Conservation (phyloP, 2,888 invertebrate species). For the Neocrepidodera transversa region DNA sequence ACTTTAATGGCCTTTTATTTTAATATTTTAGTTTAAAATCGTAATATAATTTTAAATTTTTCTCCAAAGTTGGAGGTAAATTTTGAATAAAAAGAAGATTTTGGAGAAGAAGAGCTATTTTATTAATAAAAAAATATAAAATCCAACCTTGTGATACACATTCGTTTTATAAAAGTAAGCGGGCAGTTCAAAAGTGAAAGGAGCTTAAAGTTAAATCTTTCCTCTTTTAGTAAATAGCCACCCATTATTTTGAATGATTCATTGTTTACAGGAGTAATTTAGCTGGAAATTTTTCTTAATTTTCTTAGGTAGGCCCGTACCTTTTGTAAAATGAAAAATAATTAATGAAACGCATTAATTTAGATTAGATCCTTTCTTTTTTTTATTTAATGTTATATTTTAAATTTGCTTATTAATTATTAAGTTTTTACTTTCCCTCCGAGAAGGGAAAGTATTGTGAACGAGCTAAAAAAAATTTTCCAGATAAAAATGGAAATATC, state of each 20-base stretch:
- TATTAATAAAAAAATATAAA: no score
- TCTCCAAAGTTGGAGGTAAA: no score
- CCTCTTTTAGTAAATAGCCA: slow-evolving; percentile 4
- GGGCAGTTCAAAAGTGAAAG: neutral
- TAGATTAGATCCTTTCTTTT: neutral
- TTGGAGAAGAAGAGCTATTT: no score
- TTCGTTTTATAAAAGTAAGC: slow-evolving; percentile 1
- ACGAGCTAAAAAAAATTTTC: no score
- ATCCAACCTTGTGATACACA: neutral
- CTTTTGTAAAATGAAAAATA: slow-evolving; percentile 10
- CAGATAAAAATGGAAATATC: no score
- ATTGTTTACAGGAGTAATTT: neutral
- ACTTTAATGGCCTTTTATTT: no score
- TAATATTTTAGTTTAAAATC: no score
- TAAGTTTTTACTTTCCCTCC: no score
- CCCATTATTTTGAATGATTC: slow-evolving; percentile 14
- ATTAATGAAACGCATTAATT: slow-evolving; percentile 12
- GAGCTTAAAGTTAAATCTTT: neutral
- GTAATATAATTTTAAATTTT: no score
- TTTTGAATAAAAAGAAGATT: no score
- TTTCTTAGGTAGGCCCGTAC: neutral
- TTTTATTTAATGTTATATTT: neutral
- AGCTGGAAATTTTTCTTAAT: slow-evolving; percentile 6
- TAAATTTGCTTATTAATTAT: neutral
- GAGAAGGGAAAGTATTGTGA: no score